Conservation (phyloP, 2,888 invertebrate species). For the Melinaea menophilus region DNA sequence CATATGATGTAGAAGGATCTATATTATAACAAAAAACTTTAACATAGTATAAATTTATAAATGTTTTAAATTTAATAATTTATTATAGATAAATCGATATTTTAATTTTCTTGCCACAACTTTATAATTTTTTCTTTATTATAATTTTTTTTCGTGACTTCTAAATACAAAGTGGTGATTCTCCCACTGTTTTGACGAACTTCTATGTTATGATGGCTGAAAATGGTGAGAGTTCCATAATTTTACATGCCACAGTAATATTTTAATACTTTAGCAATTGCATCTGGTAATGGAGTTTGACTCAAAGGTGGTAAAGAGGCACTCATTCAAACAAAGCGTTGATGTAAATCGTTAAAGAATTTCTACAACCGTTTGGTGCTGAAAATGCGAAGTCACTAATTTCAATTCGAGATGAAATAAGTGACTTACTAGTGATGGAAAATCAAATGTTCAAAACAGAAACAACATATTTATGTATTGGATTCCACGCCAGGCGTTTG, state of each 20-base stretch:
- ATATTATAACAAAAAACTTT: too few species aligned
- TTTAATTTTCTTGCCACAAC: too few species aligned
- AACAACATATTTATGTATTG: slow-evolving; percentile 96
- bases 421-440: slow-evolving; percentile 95
- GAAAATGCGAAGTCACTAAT: slow-evolving; percentile 94
- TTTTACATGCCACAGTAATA: background rate
- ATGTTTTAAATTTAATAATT: too few species aligned
- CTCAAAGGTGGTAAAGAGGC: slow-evolving; percentile 99
- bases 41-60: too few species aligned
- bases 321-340: slow-evolving; percentile 92
- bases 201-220: slow-evolving; percentile 96
- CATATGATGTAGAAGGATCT: too few species aligned
- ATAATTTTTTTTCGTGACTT: too few species aligned
- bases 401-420: slow-evolving; percentile 96
- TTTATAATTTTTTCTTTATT: too few species aligned
- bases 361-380: slow-evolving; percentile 88
- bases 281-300: slow-evolving; percentile 96
- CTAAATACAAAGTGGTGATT: slow-evolving; percentile 57
- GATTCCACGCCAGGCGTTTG: slow-evolving; percentile 99
- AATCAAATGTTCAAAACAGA: slow-evolving; percentile 94
- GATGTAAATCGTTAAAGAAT: slow-evolving; percentile 95
- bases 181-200: slow-evolving; percentile 76
- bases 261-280: slow-evolving; percentile 88
- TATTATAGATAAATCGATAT: too few species aligned
- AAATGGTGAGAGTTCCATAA: slow-evolving; percentile 81